These are phyloP conservation scores for Whitmania pigra DNA, from an alignment of 1,140 invertebrate species.

Conservation along the genomic window DNA sequence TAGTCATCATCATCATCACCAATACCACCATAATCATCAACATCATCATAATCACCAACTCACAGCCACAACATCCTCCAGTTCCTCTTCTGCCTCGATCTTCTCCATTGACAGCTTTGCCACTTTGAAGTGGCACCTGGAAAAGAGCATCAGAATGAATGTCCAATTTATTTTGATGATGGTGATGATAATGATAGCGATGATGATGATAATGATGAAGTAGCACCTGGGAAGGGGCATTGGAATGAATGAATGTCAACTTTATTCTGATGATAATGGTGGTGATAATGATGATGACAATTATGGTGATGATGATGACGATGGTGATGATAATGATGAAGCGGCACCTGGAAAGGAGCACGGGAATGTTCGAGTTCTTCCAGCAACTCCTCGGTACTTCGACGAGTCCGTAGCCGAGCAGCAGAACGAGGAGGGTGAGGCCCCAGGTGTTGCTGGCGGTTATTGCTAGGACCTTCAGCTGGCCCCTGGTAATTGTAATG, in stretches of 20 bases:
- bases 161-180: no score
- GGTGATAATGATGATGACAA: no score
- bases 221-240: no score
- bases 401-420: slow-evolving; percentile 91
- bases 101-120: slow-evolving; percentile 94
- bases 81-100: slow-evolving; percentile 84
- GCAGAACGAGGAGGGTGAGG: slow-evolving; percentile 78
- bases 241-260: no score
- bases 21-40: no score
- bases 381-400: slow-evolving; percentile 81
- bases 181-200: no score
- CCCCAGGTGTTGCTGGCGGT: slow-evolving; percentile 99
- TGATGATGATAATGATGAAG: no score
- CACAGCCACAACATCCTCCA: slow-evolving; percentile 84
- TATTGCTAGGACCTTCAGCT: slow-evolving; percentile 91
- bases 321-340: no score
- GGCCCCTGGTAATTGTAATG: slow-evolving; percentile 49
- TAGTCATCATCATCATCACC: no score
- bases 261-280: no score
- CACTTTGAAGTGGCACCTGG: slow-evolving; percentile 84
- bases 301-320: no score
- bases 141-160: slow-evolving; percentile 49
- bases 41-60: slow-evolving; percentile 19
- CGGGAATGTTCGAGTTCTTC: slow-evolving; percentile 57
- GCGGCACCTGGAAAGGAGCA: slow-evolving; percentile 60